phyloP scores from a whole-genome alignment of 2,888 invertebrate genomes.

The Acleris literana region DNA sequence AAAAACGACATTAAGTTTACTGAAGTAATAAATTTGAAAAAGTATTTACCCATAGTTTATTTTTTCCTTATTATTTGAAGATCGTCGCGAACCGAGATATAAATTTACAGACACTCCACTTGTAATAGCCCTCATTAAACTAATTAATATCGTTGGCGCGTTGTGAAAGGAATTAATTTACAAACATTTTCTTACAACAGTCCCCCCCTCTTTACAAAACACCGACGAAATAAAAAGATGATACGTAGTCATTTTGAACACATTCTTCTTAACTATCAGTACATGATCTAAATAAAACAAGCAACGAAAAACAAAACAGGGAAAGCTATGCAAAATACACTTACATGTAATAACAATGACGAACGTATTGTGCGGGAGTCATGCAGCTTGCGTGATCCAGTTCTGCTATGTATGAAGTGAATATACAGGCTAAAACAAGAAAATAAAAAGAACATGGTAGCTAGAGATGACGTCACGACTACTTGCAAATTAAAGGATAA shows the following conservation, averaged over 20 bases:
- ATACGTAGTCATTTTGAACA: neutral
- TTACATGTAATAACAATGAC: constrained; percentile 58
- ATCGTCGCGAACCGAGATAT: too few relatives aligned
- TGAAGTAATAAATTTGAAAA: too few relatives aligned
- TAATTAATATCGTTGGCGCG: too few relatives aligned
- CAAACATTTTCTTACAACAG: too few relatives aligned
- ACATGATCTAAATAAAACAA: constrained; percentile 33
- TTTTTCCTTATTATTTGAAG: too few relatives aligned
- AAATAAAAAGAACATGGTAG: constrained; percentile 30
- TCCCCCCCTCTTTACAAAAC: too few relatives aligned
- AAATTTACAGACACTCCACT: too few relatives aligned
- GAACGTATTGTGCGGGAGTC: constrained; percentile 66
- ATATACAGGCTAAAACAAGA: constrained; percentile 62
- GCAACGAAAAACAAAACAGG: constrained; percentile 40
- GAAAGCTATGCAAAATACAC: constrained; percentile 49
- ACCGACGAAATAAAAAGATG: too few relatives aligned
- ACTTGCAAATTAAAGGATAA: neutral
- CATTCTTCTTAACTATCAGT: neutral
- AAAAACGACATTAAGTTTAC: too few relatives aligned
- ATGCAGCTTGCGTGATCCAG: constrained; percentile 73
- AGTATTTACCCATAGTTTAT: too few relatives aligned
- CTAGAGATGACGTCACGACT: constrained; percentile 9
- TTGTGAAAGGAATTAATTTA: too few relatives aligned
- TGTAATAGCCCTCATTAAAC: too few relatives aligned
- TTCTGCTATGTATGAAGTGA: constrained; percentile 70